Base-by-base conservation (phyloP, 2,113 vertebrate genomes). In the Siniperca knerii region DNA sequence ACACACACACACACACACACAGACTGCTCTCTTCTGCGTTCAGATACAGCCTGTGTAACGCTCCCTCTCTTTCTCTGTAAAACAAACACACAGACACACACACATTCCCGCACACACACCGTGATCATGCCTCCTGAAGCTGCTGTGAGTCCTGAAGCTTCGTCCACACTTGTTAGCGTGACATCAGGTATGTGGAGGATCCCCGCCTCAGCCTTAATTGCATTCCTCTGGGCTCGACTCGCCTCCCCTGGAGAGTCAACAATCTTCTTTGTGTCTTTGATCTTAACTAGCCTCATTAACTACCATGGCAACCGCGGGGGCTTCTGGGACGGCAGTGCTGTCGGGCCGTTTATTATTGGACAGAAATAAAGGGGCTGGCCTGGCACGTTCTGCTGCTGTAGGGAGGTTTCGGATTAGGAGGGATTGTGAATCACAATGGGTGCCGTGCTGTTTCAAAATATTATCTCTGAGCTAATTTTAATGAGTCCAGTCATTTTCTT, bases 201-300 rank as follows among this genome's bases (percentile, higher is more conserved):
- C 77, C 52, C 68, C 25, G 71, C 77, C 4, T 89, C 87, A 8
- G 75, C 50, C 48, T 44, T 92, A 89, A 93, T 90, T 90, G 92
- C 71, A 1, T 87, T 90, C 84, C 88, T 78, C 66, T n/a, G 86
- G 75, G 82, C 84, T 84, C 64, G 0, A 8, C 84, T 89, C n/a
- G 15, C 62, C 21, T 80, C 54, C 80, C 77, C 83, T 29, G 78
- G 84, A 85, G 85, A 91, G 84, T 79, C 90, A 89, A 91, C 87
- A 81, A 16, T 80, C 84, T 58, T 78, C 79, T 79, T 42, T 54
- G 46, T 79, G 74, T 48, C 82, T 91, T 83, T 90, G 88, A 92
- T 92, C 86, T 65, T 79, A 92, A 92, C 37, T 1, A 88, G 78
- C 75, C 83, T 89, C 71, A 75, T 91, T 91, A 90, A 88, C 81